Evolutionary conservation across 1,140 invertebrate genomes (phyloP), one percentile per base, ranked within the genome.

Genomic region (Armadillidium nasatum): DNA sequence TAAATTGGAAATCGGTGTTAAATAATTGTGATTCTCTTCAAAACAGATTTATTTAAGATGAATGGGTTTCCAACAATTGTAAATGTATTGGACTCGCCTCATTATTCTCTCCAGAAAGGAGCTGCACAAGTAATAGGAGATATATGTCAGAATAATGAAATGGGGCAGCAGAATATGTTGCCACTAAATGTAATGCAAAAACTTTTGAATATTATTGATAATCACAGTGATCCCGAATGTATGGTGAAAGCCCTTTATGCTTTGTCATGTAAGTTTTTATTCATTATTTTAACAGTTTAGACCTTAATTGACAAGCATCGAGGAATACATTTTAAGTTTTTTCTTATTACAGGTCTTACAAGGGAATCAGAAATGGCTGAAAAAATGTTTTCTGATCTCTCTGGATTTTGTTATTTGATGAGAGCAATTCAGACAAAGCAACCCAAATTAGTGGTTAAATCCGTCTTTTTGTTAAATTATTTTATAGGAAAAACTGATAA

Each of bases 101-200:
- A 90, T 78, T 83, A 86, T 1, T 86, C 87, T 11, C 86, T 94
- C 0, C 86, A 91, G 44, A 87, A 87, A 81, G 85, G 84, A 73
- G 88, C 88, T 22, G 89, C 90, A n/a, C 87, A 89, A 78, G 83
- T 93, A 13, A 85, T 94, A 19, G 92, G 89, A 0, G 89, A 89
- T 80, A 81, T 93, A 21, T 89, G 89, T 69, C 93, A 94, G 84
- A 93, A 93, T 85, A 93, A 94, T 85, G 89, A 90, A 0, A 90
- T 88, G 82, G 93, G 91, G 82, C 93, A 94, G 83, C 83, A 87
- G 46, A 87, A 84, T 46, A 87, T 89, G 19, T 78, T 92, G 2
- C 87, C 91, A 81, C 86, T 86, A 45, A 88, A 88, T 19, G 85
- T 91, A 54, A 83, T 93, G 44, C 88, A 88, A 9, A 85, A 87